Evolutionary conservation across 2,113 vertebrate genomes (phyloP).

Genomic region (Mesoclemmys tuberculata): DNA sequence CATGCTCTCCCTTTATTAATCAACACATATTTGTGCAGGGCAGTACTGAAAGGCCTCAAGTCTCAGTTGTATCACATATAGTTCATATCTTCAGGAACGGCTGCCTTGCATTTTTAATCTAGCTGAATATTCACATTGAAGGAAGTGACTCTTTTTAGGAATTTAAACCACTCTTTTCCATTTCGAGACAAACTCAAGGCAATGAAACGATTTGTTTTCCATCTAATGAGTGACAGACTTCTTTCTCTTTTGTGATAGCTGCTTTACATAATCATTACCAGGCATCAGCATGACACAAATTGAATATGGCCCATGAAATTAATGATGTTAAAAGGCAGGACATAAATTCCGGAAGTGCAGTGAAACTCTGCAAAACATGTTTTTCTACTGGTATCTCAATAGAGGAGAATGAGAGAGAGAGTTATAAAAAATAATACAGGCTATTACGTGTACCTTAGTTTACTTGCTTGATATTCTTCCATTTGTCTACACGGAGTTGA

Average conservation of each 20-base stretch:
- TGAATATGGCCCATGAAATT: background rate
- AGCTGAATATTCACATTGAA: background rate
- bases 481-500: background rate
- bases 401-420: background rate
- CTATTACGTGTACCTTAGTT: background rate
- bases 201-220: background rate
- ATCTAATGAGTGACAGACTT: background rate
- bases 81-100: background rate
- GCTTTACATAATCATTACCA: slow-evolving; percentile 43
- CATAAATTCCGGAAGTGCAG: background rate
- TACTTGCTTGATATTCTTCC: background rate
- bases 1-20: slow-evolving; percentile 33
- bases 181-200: background rate
- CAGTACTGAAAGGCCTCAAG: background rate
- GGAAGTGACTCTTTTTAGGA: background rate
- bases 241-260: background rate
- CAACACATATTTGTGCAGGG: background rate
- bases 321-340: slow-evolving; percentile 20
- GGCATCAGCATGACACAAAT: background rate
- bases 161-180: background rate
- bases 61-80: background rate
- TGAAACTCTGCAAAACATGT: background rate
- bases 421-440: background rate
- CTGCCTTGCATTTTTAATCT: background rate
- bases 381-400: background rate